Evolutionary conservation across 2,113 vertebrate genomes (phyloP), one percentile per base, ranked within the genome.

Genomic region (Antechinus flavipes): DNA sequence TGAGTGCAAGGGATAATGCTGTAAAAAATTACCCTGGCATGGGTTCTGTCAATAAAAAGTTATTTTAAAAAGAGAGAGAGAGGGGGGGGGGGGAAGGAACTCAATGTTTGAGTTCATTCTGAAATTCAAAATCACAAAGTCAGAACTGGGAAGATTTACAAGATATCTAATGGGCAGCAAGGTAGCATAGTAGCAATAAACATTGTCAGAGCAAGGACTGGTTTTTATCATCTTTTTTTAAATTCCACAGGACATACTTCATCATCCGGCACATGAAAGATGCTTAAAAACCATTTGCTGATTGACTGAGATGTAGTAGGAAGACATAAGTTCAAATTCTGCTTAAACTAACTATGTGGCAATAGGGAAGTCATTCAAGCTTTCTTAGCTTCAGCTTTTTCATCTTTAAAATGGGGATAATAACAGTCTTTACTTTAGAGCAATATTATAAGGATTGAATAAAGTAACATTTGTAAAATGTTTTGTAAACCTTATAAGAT

Each of bases 41-140:
- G 42, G 42, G 42, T 42, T 42, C 42, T 42, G 42, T 42, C 42
- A 42, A 42, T 42, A 42, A 42, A 42, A 42, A 42, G 42, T 42
- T 42, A 42, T 42, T n/a, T n/a, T n/a, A n/a, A n/a, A n/a, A n/a
- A 42, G 42, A 42, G 42, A 42, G 42, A 42, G 42, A 42, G 42
- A 42, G 42, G 42, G 1, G 42, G 1, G 42, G 1, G 42, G 1
- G 42, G 1, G 1, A n/a, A 3, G 47, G 47, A 49, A 49, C 2
- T 49, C 47, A 49, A 7, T 84, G 19, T 19, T 42, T 42, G 68
- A 84, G 68, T 16, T 84, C 16, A 22, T 84, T 84, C 35, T 42
- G 16, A 23, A 84, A 84, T 84, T 42, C 68, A 84, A 42, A 84
- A 23, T 16, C n/a, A 84, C 1, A 42, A 30, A 84, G 16, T 84